These are phyloP conservation scores for Rhingia campestris DNA, from an alignment of 2,888 invertebrate species.

Conservation along the genomic window DNA sequence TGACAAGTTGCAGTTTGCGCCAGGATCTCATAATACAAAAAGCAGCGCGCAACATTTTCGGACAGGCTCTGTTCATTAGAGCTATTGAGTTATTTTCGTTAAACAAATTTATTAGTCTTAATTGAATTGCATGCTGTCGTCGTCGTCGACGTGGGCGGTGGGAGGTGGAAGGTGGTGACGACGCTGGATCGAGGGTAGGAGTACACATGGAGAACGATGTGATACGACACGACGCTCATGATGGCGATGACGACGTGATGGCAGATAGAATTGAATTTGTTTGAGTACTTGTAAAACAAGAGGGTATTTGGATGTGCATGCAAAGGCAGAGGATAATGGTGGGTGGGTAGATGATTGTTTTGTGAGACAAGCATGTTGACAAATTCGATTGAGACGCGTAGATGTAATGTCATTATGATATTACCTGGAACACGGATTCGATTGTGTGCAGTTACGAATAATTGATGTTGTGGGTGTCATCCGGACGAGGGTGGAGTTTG, in stretches of 20 bases:
- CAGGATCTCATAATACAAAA: slow-evolving; percentile 13
- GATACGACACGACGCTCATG: background rate
- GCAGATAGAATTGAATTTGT: slow-evolving; percentile 30
- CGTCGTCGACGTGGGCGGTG: too few relatives aligned
- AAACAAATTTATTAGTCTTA: slow-evolving; percentile 54
- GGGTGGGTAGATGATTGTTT: background rate
- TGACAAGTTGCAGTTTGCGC: slow-evolving; percentile 42
- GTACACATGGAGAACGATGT: slow-evolving; percentile 1
- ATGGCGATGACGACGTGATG: background rate
- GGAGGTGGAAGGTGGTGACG: too few relatives aligned
- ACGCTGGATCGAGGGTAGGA: background rate
- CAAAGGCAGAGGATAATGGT: background rate
- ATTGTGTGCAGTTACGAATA: background rate
- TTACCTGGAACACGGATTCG: background rate
- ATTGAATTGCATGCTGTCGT: slow-evolving; percentile 48
- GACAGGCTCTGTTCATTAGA: slow-evolving; percentile 36
- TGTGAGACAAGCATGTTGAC: slow-evolving; percentile 1
- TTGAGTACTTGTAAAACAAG: background rate
- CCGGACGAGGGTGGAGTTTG: background rate
- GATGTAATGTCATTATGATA: slow-evolving; percentile 4
- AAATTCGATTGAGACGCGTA: slow-evolving; percentile 6
- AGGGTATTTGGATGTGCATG: background rate
- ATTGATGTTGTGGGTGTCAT: background rate
- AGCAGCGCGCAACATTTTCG: slow-evolving; percentile 8
- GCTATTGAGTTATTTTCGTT: slow-evolving; percentile 47